Evolutionary conservation across 2,797 vertebrate genomes (phyloP), one percentile per base, ranked within the genome.

Genomic region (Nannoperca australis): DNA sequence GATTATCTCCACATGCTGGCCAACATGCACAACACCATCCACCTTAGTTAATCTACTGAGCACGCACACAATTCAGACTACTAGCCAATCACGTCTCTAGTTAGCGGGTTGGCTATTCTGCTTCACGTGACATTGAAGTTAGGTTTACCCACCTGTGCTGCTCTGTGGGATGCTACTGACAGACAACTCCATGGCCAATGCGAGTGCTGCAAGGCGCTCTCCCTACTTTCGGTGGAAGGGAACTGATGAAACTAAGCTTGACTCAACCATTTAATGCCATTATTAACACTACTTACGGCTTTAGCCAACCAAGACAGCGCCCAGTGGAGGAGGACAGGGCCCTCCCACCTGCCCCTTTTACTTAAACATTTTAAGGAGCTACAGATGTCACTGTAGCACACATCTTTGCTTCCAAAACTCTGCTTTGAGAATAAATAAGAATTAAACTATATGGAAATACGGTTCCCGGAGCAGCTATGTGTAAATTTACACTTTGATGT

Each of bases 181-280:
- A 47, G 94, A 91, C 93, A 95, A 65, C 85, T 95, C 94, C 93
- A 95, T 95, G 91, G 89, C 92, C 87, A 92, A 90, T 90, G 78
- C 62, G 72, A 74, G 75, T 65, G 84, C 84, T 79, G 71, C 84
- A 82, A 78, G 69, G 79, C 78, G 72, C 85, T 89, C 85, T 90
- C 84, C 81, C 76, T 87, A 72, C 89, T 86, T 88, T 85, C 90
- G 71, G 78, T 78, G 54, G 83, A 83, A 82, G 64, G 88, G 76
- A 90, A 93, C 83, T 93, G 94, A 75, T 68, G 85, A 85, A 63
- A 75, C 88, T 90, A 73, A 85, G 85, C 86, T 79, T 20, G 80
- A 82, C 90, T 87, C 87, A 7, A 88, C 81, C 65, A 70, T 93
- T 94, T 94, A 95, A 95, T 91, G 88, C 78, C 90, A 91, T 93